Evolutionary conservation across 2,888 invertebrate species (phyloP).

Genomic region (Piscicola geometra): DNA sequence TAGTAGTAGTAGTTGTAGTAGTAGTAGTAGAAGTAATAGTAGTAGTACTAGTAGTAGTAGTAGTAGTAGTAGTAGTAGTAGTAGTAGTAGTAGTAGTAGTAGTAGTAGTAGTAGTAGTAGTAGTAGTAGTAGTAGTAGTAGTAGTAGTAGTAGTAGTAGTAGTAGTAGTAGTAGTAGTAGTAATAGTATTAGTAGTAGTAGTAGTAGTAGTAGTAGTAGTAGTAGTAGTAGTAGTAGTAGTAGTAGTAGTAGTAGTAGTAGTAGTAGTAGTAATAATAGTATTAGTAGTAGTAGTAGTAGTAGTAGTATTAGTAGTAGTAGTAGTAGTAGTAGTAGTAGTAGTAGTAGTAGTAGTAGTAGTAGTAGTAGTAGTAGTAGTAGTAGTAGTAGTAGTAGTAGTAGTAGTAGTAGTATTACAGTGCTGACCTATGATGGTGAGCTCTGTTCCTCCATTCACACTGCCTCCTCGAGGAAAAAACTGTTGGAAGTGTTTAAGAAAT

Average conservation of each 20-base stretch:
- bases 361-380: not conserved
- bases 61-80: slow-evolving; percentile 1
- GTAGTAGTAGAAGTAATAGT: slow-evolving; percentile 21
- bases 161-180: slow-evolving; percentile 1
- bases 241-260: slow-evolving; percentile 16
- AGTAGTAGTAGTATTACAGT: not conserved
- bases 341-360: not conserved
- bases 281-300: slow-evolving; percentile 8
- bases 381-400: slow-evolving; percentile 7
- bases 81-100: slow-evolving; percentile 13
- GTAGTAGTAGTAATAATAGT: slow-evolving; percentile 22
- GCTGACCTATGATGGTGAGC: too few species aligned
- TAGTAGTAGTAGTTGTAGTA: slow-evolving; percentile 15
- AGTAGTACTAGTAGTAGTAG: slow-evolving; percentile 2
- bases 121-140: not conserved
- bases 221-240: not conserved
- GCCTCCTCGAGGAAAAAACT: not conserved
- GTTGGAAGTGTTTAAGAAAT: not conserved
- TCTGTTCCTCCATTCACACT: too few species aligned
- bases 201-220: slow-evolving; percentile 2
- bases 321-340: not conserved
- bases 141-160: slow-evolving; percentile 1
- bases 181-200: not conserved
- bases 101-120: slow-evolving; percentile 19
- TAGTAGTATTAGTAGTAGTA: slow-evolving; percentile 16